Evolutionary conservation across 2,113 vertebrate species (phyloP).

Genomic region (Oceanites oceanicus): DNA sequence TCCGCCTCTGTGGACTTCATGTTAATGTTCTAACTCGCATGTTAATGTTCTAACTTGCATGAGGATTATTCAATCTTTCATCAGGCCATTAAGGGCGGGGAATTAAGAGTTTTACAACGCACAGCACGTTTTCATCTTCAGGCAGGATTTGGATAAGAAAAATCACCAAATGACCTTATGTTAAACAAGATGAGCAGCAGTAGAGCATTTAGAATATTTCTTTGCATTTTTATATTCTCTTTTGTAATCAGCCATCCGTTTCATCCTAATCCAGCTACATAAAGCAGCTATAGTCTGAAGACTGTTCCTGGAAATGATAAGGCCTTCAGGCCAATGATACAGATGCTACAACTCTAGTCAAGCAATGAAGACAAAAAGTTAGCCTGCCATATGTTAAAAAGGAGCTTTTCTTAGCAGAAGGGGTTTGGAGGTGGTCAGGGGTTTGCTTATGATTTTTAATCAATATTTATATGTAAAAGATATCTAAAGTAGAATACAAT

Average conservation of each 20-base stretch:
- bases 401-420: not conserved
- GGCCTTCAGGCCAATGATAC: not conserved
- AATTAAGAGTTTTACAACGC: conserved; percentile 49
- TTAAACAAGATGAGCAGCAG: not conserved
- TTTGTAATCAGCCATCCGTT: conserved; percentile 17
- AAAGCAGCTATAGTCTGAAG: not conserved
- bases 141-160: not conserved
- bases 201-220: not conserved
- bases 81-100: not conserved
- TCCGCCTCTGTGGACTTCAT: not conserved
- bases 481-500: not conserved
- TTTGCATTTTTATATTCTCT: not conserved
- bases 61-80: conserved; percentile 27
- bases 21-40: not conserved
- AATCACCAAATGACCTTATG: not conserved
- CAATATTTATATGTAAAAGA: not conserved
- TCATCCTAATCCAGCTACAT: not conserved
- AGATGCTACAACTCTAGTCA: not conserved
- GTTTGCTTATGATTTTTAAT: not conserved
- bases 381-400: not conserved
- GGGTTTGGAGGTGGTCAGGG: not conserved
- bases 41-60: conserved; percentile 8
- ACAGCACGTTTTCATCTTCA: not conserved
- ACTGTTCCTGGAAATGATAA: conserved; percentile 31
- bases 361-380: not conserved